These are phyloP conservation scores for Apteryx mantelli DNA, from an alignment of 2,113 vertebrate species.

Conservation along the genomic window DNA sequence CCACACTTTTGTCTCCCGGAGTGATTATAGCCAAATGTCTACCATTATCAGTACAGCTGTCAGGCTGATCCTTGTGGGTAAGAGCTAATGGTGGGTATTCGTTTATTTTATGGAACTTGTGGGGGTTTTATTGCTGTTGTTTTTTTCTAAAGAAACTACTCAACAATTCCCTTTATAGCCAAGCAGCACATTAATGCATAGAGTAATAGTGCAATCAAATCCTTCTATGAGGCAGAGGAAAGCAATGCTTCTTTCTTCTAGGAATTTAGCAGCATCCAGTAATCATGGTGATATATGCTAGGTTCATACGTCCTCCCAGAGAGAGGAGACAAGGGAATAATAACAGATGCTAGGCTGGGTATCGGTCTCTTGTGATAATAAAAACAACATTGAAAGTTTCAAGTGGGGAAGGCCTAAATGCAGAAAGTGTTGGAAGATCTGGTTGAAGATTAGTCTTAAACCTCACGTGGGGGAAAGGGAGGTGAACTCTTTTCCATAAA, in stretches of 20 bases:
- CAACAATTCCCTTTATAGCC: constrained; percentile 43
- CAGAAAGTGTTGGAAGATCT: constrained; percentile 76
- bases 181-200: constrained; percentile 46
- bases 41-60: constrained; percentile 11
- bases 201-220: constrained; percentile 52
- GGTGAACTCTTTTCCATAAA: constrained; percentile 77
- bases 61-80: background rate
- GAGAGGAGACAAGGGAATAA: constrained; percentile 61
- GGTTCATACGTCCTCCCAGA: constrained; percentile 41
- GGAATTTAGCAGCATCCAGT: constrained; percentile 63
- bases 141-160: constrained; percentile 28
- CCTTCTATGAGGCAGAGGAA: constrained; percentile 18
- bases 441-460: constrained; percentile 77
- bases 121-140: background rate
- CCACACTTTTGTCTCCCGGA: background rate
- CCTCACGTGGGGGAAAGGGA: constrained; percentile 60
- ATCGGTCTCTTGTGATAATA: constrained; percentile 73
- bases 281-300: constrained; percentile 58
- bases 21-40: background rate
- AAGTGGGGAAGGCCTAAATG: constrained; percentile 57
- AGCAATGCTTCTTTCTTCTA: constrained; percentile 28
- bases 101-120: constrained; percentile 10
- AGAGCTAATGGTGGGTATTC: constrained; percentile 8
- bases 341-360: constrained; percentile 74
- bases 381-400: constrained; percentile 70